Evolutionary conservation across 1,140 invertebrate species (phyloP), one percentile per base, ranked within the genome.

Genomic region (Drosophila persimilis): DNA sequence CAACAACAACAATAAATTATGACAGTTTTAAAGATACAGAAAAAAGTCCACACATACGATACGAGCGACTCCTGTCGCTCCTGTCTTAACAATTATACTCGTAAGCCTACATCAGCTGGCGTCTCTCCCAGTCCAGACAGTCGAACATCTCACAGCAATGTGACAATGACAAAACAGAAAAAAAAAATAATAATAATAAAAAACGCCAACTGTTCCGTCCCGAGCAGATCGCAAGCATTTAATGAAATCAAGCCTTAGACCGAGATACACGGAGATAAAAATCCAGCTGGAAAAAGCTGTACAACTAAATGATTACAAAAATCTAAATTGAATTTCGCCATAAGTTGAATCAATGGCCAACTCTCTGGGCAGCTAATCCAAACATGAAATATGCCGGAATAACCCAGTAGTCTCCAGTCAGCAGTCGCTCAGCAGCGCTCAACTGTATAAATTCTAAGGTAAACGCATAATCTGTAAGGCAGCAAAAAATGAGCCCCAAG

Each of bases 321-420:
- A 88, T 88, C 83, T 83, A 88, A 86, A 88, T 88, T 88, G 83
- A 83, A 86, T 83, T 86, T 86, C 48, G 78, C 83, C 83, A 86
- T 86, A 86, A 86, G 76, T 73, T 66, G 73, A 88, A 69, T 79
- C 74, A 70, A 75, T 66, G 63, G 61, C 72, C 17, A 57, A 43
- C 54, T 60, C 29, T 44, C 43, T 47, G 46, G 43, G 50, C 73
- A 48, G 77, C 77, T 85, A 85, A 85, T 86, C 80, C 81, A 80
- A 77, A 71, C 77, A 77, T 80, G 63, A 85, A 77, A 85, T 80
- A 85, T 86, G 72, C 83, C 66, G 55, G 62, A 76, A 77, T 77
- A 81, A 63, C 62, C 73, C 47, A 80, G 60, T 77, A 80, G 60
- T 77, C 61, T 61, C 39, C 56, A 45, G 35, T 39, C 35, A 39